Conservation (phyloP, 2,797 vertebrate species). For the Nannoperca australis region DNA sequence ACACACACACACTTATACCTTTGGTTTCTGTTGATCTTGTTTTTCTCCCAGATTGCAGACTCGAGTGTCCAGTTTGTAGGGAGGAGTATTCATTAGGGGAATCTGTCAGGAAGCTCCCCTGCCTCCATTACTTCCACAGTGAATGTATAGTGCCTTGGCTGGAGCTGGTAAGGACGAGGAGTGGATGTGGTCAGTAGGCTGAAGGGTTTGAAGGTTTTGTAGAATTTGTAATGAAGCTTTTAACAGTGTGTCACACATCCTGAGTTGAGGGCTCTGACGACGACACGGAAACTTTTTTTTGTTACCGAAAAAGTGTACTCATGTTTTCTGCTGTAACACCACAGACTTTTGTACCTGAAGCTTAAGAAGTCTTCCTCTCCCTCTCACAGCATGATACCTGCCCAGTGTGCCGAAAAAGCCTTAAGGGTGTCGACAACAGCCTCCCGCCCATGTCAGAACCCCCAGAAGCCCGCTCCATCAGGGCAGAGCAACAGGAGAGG, state of each 20-base stretch:
- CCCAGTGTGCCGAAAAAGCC: slow-evolving; percentile 94
- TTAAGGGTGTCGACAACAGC: slow-evolving; percentile 90
- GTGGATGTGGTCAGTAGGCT: slow-evolving; percentile 35
- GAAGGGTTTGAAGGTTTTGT: slow-evolving; percentile 21
- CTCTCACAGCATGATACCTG: slow-evolving; percentile 91
- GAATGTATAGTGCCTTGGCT: slow-evolving; percentile 95
- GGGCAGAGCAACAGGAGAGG: slow-evolving; percentile 84
- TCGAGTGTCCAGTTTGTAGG: slow-evolving; percentile 92
- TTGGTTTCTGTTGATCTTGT: slow-evolving; percentile 16
- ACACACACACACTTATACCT: slow-evolving; percentile 7
- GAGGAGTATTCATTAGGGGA: slow-evolving; percentile 90
- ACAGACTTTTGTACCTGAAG: neutral
- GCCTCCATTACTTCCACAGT: slow-evolving; percentile 94
- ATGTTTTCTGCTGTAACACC: neutral
- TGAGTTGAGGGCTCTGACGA: neutral
- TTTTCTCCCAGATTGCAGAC: slow-evolving; percentile 73
- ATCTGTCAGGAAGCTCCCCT: slow-evolving; percentile 91
- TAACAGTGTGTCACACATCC: slow-evolving; percentile 28
- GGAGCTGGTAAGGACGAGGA: slow-evolving; percentile 89
- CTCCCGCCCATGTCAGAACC: slow-evolving; percentile 76
- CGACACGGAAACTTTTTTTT: slow-evolving; percentile 18
- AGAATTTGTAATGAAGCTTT: slow-evolving; percentile 31
- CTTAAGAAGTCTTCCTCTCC: slow-evolving; percentile 1
- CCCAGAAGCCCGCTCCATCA: slow-evolving; percentile 70
- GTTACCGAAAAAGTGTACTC: neutral